A percentile compares a stretch with the other conserved stretches of the same genome.
phyloP scores from a whole-genome alignment of 1,140 invertebrate genomes.

The Drosophila tropicalis region DNA sequence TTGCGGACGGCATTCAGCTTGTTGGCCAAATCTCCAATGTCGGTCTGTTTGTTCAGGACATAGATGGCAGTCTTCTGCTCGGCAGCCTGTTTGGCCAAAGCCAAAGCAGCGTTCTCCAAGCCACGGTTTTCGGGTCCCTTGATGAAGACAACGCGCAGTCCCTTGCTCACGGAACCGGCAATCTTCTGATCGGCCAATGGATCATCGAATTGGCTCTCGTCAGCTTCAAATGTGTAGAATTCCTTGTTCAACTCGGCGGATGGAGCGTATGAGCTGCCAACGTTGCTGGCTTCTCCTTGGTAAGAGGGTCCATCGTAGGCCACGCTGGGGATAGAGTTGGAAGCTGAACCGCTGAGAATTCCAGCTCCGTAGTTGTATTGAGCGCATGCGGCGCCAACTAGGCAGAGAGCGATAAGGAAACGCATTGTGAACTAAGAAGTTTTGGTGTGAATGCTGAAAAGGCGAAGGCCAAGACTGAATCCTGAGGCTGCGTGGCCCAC shows the following conservation, averaged over 20 bases:
- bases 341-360: constrained; percentile 41
- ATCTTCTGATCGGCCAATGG: constrained; percentile 50
- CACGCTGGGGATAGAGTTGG: constrained; percentile 41
- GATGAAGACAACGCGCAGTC: constrained; percentile 79
- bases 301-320: constrained; percentile 45
- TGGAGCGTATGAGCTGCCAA: constrained; percentile 32
- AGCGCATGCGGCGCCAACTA: constrained; percentile 74
- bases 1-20: constrained; percentile 62
- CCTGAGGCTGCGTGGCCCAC: constrained; percentile 42
- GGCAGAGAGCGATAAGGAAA: constrained; percentile 68
- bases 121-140: constrained; percentile 78
- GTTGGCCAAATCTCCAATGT: constrained; percentile 59
- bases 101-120: constrained; percentile 72
- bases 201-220: constrained; percentile 70
- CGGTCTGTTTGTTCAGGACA: constrained; percentile 68
- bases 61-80: constrained; percentile 74
- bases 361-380: constrained; percentile 70
- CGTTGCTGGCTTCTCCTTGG: constrained; percentile 45
- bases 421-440: constrained; percentile 45
- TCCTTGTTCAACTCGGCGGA: constrained; percentile 70
- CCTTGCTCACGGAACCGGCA: constrained; percentile 57
- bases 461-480: constrained; percentile 71
- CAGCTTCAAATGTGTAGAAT: constrained; percentile 70
- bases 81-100: constrained; percentile 73
- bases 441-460: constrained; percentile 46